Evolutionary conservation across 2,888 invertebrate genomes (phyloP), one percentile per base, ranked within the genome.

Genomic region (Dynastes hyllus): DNA sequence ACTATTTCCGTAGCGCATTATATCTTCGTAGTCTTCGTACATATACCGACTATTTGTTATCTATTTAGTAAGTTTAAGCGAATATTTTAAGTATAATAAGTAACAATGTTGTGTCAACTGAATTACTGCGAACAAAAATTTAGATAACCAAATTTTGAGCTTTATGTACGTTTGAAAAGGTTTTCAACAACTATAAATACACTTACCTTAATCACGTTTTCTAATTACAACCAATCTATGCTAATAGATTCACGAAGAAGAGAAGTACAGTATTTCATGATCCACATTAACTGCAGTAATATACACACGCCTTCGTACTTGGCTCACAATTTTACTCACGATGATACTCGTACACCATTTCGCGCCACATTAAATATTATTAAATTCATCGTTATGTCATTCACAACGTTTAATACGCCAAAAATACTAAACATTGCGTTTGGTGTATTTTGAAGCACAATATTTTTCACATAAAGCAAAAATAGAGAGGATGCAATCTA

Each of bases 271-370:
- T 55, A n/a, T 61, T 29, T 61, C 61, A 29, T 29, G 29, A 61
- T 29, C 16, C 61, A 61, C 29, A 29, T 61, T 61, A 61, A 61
- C 22, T 61, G 29, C 61, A 61, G 11, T 29, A 61, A 61, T 29
- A 61, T 61, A 61, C 29, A 61, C 29, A 61, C 61, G 61, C 29
- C 29, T 61, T 61, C 61, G 29, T 61, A 61, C 9, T 61, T 61
- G 61, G 61, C 61, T 61, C 29, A 61, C 29, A 29, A 22, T 22
- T 61, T 22, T 61, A 29, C 22, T 22, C 29, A 29, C 61, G 29
- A 29, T 16, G 22, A 4, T 61, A 29, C 29, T 61, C 61, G 11
- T 61, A 61, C 22, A 61, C 22, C 11, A 45, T 8, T 61, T 29
- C 11, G 29, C 29, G 61, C 61, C 29, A 61, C 61, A 61, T 61